Conservation (phyloP, 2,888 invertebrate species). For the Dasysyrphus tricinctus region DNA sequence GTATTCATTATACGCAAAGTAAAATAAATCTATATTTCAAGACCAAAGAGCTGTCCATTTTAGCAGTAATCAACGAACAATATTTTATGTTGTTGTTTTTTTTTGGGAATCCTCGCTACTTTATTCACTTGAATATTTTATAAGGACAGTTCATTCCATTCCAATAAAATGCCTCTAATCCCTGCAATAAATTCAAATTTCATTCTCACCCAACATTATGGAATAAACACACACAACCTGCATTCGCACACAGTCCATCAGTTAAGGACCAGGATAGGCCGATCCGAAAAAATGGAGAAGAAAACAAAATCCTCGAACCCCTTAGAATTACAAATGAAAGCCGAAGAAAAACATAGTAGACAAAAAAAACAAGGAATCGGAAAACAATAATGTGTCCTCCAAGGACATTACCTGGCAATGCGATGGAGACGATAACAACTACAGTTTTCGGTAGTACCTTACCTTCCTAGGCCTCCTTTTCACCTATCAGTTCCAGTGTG, state of each 20-base stretch:
- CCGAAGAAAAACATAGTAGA: neutral
- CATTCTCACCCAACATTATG: slow-evolving; percentile 39
- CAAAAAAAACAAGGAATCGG: slow-evolving; percentile 3
- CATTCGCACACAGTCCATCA: slow-evolving; percentile 32
- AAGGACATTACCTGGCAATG: slow-evolving; percentile 54
- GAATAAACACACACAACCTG: neutral
- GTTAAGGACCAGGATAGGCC: slow-evolving; percentile 1
- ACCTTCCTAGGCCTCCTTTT: slow-evolving; percentile 24
- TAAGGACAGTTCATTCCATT: slow-evolving; percentile 68
- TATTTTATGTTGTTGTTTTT: neutral
- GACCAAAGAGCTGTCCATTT: slow-evolving; percentile 26
- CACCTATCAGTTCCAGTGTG: slow-evolving; percentile 59
- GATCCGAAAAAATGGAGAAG: neutral
- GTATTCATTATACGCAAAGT: slow-evolving; percentile 64
- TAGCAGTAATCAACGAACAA: slow-evolving; percentile 21
- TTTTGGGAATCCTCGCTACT: slow-evolving; percentile 50
- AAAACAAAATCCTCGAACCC: neutral
- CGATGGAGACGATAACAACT: slow-evolving; percentile 24
- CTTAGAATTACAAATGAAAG: slow-evolving; percentile 36
- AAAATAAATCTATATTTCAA: slow-evolving; percentile 58
- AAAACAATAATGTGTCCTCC: slow-evolving; percentile 66
- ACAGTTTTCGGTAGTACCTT: neutral
- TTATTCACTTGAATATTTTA: slow-evolving; percentile 70
- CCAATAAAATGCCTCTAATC: slow-evolving; percentile 71
- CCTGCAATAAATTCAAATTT: slow-evolving; percentile 73